A percentile compares a stretch with the other conserved stretches of the same genome.
Conservation (phyloP, 2,797 vertebrate species). For the Anabacerthia variegaticeps region DNA sequence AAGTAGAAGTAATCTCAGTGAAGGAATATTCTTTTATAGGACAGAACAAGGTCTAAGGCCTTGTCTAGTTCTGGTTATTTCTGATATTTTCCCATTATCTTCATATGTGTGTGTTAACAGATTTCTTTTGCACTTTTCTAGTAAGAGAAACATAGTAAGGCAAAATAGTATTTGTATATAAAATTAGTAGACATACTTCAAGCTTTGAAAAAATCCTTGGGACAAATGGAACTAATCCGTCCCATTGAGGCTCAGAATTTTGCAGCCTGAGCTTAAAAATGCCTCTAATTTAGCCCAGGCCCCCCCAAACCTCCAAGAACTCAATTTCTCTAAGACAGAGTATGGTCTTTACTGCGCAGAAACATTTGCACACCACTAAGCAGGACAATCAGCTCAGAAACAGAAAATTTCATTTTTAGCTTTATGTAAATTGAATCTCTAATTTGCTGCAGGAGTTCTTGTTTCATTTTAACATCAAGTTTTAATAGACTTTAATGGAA, state of each 20-base stretch:
- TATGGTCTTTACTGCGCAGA: neutral
- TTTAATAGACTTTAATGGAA: neutral
- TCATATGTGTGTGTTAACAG: neutral
- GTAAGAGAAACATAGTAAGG: neutral
- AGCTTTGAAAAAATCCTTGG: neutral
- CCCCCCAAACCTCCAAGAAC: neutral
- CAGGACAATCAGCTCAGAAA: neutral
- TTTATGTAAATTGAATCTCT: neutral
- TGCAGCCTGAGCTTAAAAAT: neutral
- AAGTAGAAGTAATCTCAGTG: neutral
- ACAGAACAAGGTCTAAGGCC: neutral
- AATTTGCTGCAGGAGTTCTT: neutral
- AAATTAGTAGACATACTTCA: neutral
- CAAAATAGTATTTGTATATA: neutral
- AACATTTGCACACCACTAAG: neutral
- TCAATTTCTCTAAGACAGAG: neutral
- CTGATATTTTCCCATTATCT: neutral
- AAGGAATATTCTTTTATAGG: neutral
- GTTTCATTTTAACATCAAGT: neutral
- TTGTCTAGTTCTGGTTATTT: neutral
- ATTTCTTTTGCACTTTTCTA: neutral
- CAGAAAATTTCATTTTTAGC: neutral
- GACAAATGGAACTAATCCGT: neutral
- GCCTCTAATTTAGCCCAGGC: neutral
- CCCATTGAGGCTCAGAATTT: neutral